Base-by-base conservation (phyloP, 1,140 invertebrate genomes). In the Drosophila sucinea region DNA sequence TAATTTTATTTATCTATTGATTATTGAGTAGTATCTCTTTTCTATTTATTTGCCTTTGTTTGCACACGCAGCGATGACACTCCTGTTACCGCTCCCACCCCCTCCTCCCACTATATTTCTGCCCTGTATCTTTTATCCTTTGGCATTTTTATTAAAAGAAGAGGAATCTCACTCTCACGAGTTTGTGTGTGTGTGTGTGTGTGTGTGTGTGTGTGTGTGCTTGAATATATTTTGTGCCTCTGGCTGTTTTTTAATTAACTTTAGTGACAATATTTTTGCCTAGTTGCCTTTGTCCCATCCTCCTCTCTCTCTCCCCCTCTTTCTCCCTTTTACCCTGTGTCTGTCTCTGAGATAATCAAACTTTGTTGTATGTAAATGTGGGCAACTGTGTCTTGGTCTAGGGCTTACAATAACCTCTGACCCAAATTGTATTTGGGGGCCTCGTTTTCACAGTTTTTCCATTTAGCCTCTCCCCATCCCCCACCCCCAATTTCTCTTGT, bases 1-100 rank as follows among this genome's bases (percentile, higher is more conserved):
- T 89, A 89, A 89, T 89, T 89, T 89, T 89, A 89, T 89, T 89
- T 89, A 89, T 89, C 84, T 89, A 89, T 89, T 89, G 84, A 89
- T 89, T 89, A 89, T 89, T 89, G 85, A 89, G 84, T 89, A 89
- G 84, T 89, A 89, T 89, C 85, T 90, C 81, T 84, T 89, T 89
- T 89, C 85, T 89, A 89, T 89, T 84, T 89, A 89, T 89, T 89
- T 90, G 77, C 84, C 81, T 89, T 89, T 89, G 84, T 89, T 89
- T 89, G 77, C 74, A 73, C 84, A 89, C 84, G 85, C 84, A 80
- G 84, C 84, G 70, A 65, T 86, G 82, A 73, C 83, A 71, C 80
- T 76, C 44, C 44, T 51, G 44, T 55, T 51, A 64, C 76, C 57
- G 60, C 63, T 41, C 56, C 62, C 17, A 1, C 25, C n/a, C n/a